Evolutionary conservation across 2,888 invertebrate genomes (phyloP).

Genomic region (Nematopogon swammerdamellus): DNA sequence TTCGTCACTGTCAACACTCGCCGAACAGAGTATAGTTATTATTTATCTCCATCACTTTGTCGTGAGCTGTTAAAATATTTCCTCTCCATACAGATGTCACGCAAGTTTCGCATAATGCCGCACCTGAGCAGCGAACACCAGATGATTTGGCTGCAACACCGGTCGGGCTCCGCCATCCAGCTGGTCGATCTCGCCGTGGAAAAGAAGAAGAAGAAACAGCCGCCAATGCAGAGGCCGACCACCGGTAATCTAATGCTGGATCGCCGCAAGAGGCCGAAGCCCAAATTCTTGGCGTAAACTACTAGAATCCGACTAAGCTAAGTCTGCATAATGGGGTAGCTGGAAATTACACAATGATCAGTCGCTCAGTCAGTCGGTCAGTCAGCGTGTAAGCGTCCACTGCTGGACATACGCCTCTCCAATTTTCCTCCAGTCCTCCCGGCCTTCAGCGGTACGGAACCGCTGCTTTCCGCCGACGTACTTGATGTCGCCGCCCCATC

Average conservation of each 20-base stretch:
- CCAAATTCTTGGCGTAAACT: slow-evolving; percentile 26
- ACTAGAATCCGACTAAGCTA: not conserved
- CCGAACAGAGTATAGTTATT: too few relatives aligned
- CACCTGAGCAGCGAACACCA: slow-evolving; percentile 21
- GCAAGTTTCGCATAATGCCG: slow-evolving; percentile 24
- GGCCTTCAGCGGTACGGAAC: too few relatives aligned
- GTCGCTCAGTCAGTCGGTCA: too few relatives aligned
- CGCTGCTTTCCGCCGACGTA: too few relatives aligned
- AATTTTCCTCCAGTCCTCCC: too few relatives aligned
- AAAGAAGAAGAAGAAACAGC: slow-evolving; percentile 12
- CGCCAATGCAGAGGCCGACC: slow-evolving; percentile 17
- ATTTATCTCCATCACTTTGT: too few relatives aligned
- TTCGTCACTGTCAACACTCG: too few relatives aligned
- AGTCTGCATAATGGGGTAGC: too few relatives aligned
- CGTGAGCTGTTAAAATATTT: too few relatives aligned
- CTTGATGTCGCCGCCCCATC: too few relatives aligned
- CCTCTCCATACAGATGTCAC: slow-evolving; percentile 23
- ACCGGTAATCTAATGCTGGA: slow-evolving; percentile 28
- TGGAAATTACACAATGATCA: not conserved
- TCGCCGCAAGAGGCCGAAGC: slow-evolving; percentile 21
- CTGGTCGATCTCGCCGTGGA: slow-evolving; percentile 7
- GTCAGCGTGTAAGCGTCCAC: too few relatives aligned
- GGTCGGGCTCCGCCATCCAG: not conserved
- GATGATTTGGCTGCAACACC: slow-evolving; percentile 31
- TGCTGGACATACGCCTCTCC: too few relatives aligned